These are phyloP conservation scores for Cyrtodaria siliqua DNA, from an alignment of 2,888 invertebrate genomes.

Conservation along the genomic window DNA sequence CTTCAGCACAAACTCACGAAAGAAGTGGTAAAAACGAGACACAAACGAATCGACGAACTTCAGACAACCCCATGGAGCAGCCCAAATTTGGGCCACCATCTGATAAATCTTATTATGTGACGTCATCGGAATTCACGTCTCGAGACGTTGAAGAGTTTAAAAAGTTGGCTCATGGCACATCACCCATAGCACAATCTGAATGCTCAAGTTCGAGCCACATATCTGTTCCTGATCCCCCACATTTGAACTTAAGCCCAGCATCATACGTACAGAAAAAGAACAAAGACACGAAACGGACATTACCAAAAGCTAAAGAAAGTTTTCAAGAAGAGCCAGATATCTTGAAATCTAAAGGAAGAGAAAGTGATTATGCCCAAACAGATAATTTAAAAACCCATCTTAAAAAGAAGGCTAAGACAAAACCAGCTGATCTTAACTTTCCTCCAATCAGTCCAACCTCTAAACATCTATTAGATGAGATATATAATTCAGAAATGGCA, in stretches of 20 bases:
- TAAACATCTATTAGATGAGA: constrained; percentile 28
- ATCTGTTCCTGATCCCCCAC: constrained; percentile 76
- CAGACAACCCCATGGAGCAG: constrained; percentile 55
- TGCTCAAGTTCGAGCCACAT: constrained; percentile 77
- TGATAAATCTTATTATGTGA: constrained; percentile 44
- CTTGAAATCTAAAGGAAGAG: constrained; percentile 1
- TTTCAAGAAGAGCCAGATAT: not conserved
- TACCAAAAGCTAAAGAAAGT: not conserved
- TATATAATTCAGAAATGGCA: not conserved
- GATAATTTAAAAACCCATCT: not conserved
- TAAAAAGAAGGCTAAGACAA: not conserved
- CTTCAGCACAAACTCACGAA: constrained; percentile 37
- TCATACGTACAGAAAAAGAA: constrained; percentile 47
- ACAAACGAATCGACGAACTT: constrained; percentile 1
- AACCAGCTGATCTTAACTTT: not conserved
- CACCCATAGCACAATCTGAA: constrained; percentile 59
- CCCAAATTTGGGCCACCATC: constrained; percentile 47
- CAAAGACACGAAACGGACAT: not conserved
- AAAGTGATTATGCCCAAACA: not conserved
- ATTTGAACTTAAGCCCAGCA: constrained; percentile 64
- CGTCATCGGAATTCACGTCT: constrained; percentile 68
- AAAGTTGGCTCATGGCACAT: constrained; percentile 32
- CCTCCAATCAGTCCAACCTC: constrained; percentile 23
- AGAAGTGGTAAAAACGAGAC: constrained; percentile 9
- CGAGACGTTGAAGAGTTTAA: constrained; percentile 75